Evolutionary conservation across 2,888 invertebrate genomes (phyloP), one percentile per base, ranked within the genome.

Genomic region (Thera britannica): DNA sequence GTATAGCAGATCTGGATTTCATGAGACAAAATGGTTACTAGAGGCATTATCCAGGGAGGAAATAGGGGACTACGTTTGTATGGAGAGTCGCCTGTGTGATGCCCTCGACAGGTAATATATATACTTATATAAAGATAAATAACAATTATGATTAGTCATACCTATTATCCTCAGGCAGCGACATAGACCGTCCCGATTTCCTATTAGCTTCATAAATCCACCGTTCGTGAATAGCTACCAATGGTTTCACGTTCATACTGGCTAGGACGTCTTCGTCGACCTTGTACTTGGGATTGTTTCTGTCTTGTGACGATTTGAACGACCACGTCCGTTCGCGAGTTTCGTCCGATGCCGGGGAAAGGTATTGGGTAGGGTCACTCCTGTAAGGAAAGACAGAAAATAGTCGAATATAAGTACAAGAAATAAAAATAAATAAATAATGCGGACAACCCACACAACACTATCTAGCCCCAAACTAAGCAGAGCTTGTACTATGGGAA

Each of bases 141-240:
- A 23, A 23, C 23, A 23, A 23, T 23, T 23, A 23, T 23, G 23
- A 23, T 23, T 6, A 34, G 34, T 9, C 4, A 70, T 59, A 92
- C 93, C 89, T 89, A 67, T 85, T 85, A 72, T 90, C 86, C 64
- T 93, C 92, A 34, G 92, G 93, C 69, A 93, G 73, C 2, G 92
- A 92, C 84, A 88, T 80, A 0, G 92, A 90, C 46, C 93, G 82
- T 1, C 79, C 83, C 0, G 86, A 85, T 73, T 91, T 92, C 72
- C 84, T 85, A 48, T 89, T 92, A 1, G 93, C 92, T 75, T 94
- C 94, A 68, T 89, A 86, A 61, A 94, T 94, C 94, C 93, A 93
- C 54, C 82, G 80, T 78, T 94, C 94, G 75, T 94, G 94, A 65
- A 93, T 92, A 0, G 93, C 94, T 0, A 94, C 94, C 44, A 94